Evolutionary conservation across 2,113 vertebrate genomes (phyloP).

Genomic region (Electrona antarctica): DNA sequence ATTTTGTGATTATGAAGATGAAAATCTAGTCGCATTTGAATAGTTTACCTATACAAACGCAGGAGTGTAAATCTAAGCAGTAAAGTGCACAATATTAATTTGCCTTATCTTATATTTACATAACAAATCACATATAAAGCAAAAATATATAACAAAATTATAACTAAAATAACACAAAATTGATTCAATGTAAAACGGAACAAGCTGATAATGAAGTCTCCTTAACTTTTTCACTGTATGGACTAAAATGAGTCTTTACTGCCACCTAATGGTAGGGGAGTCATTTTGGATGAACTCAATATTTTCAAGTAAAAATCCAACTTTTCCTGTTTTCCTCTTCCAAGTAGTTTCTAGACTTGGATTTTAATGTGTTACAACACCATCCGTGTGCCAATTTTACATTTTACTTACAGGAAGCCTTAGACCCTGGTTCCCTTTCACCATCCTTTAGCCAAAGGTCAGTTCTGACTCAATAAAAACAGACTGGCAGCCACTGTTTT

Average conservation of each 20-base stretch:
- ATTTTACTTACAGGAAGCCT: not conserved
- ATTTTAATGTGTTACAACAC: too few species aligned
- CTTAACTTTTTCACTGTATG: not conserved
- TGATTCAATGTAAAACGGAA: not conserved
- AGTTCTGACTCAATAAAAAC: not conserved
- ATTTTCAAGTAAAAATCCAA: not conserved
- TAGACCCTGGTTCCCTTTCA: not conserved
- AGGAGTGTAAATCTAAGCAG: too few species aligned
- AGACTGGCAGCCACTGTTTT: too few species aligned
- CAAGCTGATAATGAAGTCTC: not conserved
- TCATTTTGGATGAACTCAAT: not conserved
- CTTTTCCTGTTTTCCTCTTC: too few species aligned
- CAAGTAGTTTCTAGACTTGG: too few species aligned
- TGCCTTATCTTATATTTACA: not conserved
- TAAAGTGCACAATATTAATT: not conserved
- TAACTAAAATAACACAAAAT: not conserved
- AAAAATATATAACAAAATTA: not conserved
- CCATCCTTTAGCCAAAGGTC: not conserved
- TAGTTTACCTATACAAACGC: too few species aligned
- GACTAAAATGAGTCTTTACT: constrained; percentile 3
- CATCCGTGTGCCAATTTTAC: not conserved
- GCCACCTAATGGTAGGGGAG: constrained; percentile 48
- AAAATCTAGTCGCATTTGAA: not conserved
- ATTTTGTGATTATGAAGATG: not conserved
- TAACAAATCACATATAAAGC: constrained; percentile 6